phyloP scores from a whole-genome alignment of 2,888 invertebrate genomes.

The Drosophila aldrichi region DNA sequence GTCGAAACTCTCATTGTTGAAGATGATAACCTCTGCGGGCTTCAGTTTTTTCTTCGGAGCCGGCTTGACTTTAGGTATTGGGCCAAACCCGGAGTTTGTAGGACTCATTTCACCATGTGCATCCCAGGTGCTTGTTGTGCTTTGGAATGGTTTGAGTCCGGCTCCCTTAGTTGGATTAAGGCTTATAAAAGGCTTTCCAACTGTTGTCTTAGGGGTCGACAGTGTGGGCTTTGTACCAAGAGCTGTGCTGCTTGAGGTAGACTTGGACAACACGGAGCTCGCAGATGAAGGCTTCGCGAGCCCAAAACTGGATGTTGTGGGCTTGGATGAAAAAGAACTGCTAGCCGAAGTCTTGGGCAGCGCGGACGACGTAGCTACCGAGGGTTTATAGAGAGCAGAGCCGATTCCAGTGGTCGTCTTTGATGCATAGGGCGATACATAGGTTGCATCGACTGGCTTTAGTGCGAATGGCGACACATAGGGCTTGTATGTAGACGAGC shows the following conservation, averaged over 20 bases:
- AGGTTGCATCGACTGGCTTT: slow-evolving; percentile 1
- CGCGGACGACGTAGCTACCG: neutral
- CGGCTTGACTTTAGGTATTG: slow-evolving; percentile 4
- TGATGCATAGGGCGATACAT: slow-evolving; percentile 23
- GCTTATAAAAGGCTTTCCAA: slow-evolving; percentile 18
- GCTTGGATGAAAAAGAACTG: neutral
- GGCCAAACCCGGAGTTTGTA: neutral
- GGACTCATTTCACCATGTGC: slow-evolving; percentile 26
- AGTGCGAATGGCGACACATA: neutral
- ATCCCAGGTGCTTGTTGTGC: slow-evolving; percentile 35
- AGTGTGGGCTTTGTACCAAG: slow-evolving; percentile 17
- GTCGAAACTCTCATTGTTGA: slow-evolving; percentile 83
- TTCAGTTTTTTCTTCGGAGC: slow-evolving; percentile 60
- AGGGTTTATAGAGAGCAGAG: neutral
- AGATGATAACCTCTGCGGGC: slow-evolving; percentile 82
- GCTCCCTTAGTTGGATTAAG: slow-evolving; percentile 32
- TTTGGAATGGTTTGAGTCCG: neutral
- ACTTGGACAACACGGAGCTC: slow-evolving; percentile 5
- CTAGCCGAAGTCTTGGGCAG: neutral
- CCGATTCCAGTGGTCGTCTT: neutral
- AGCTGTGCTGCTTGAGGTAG: neutral
- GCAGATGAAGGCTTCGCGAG: neutral
- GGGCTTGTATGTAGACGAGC: slow-evolving; percentile 12
- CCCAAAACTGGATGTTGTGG: slow-evolving; percentile 2
- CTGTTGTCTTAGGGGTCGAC: slow-evolving; percentile 27